Evolutionary conservation across 2,113 vertebrate species (phyloP), one percentile per base, ranked within the genome.

Genomic region (Zapus hudsonius): DNA sequence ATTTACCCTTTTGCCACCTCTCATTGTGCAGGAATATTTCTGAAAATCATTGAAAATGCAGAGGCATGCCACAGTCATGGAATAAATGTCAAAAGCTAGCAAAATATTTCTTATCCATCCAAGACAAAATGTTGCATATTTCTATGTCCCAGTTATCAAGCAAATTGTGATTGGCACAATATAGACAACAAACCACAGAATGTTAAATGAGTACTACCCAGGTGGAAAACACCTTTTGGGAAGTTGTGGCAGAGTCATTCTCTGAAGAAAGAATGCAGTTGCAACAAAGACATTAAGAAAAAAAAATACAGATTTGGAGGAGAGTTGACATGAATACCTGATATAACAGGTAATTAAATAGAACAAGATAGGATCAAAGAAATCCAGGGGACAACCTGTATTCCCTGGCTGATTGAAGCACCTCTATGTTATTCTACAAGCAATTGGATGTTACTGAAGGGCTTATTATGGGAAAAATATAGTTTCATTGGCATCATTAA

Each of bases 401-500:
- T 44, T 7, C 1, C 23, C 11, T 38, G 61, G 8, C 1, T 74
- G 52, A 33, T 3, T 1, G 44, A 64, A 31, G 20, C 8, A 75
- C 19, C 29, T 78, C 23, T 38, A 16, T 84, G 5, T 17, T 25
- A 38, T 27, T 36, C 3, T 72, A 47, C n/a, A 59, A 52, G 1
- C 2, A 44, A 1, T 13, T 7, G 12, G 70, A 76, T 66, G 0
- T 6, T 87, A 74, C 6, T 69, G 1, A 76, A 72, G 4, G 7
- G 4, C 44, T 40, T 40, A 40, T n/a, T 2, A 23, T 19, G 3
- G 11, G 0, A 1, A 11, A 0, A 38, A 19, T 74, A 7, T 38
- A 7, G 82, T 29, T 12, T 47, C 9, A 29, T 15, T 75, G 25
- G 3, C 33, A 75, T 55, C 64, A 73, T 29, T 33, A 44, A 63